Conservation (phyloP, 2,888 invertebrate genomes). For the Scaeva pyrastri region DNA sequence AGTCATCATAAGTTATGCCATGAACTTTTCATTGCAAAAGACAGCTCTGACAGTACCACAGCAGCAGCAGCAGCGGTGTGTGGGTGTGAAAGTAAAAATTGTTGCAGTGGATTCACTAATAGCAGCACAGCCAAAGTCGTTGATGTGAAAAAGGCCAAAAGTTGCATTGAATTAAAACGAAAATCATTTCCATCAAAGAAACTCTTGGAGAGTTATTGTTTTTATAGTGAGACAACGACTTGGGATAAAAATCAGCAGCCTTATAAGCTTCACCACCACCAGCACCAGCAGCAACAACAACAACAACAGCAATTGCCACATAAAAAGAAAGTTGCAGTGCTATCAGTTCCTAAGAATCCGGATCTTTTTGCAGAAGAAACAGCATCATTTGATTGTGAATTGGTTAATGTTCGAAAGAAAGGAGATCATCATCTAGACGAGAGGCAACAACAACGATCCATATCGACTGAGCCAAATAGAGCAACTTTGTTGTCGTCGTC, state of each 20-base stretch:
- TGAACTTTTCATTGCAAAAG: constrained; percentile 70
- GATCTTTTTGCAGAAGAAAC: constrained; percentile 53
- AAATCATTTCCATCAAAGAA: constrained; percentile 73
- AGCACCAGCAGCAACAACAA: constrained; percentile 37
- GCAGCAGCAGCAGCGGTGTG: neutral
- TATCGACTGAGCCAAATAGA: constrained; percentile 63
- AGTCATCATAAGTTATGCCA: constrained; percentile 68
- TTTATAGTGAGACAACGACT: constrained; percentile 45
- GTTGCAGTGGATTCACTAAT: constrained; percentile 13
- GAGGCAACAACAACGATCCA: constrained; percentile 51
- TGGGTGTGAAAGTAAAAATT: constrained; percentile 11
- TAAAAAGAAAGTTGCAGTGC: constrained; percentile 67
- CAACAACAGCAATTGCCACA: constrained; percentile 43
- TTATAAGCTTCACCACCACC: neutral
- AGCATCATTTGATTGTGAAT: constrained; percentile 42
- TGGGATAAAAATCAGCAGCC: constrained; percentile 18
- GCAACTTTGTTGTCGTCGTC: constrained; percentile 46
- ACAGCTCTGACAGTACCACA: constrained; percentile 10
- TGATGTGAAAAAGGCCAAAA: constrained; percentile 71
- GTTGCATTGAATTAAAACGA: constrained; percentile 66
- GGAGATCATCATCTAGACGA: constrained; percentile 60
- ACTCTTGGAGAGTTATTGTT: constrained; percentile 68
- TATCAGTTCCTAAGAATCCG: constrained; percentile 70
- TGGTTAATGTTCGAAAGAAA: constrained; percentile 65
- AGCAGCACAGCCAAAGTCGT: neutral